Percentiles rank a stretch among this genome's conserved stretches.
phyloP scores from a whole-genome alignment of 64 coral and sea anemone genomes.

The Catalaphyllia jardinei region DNA sequence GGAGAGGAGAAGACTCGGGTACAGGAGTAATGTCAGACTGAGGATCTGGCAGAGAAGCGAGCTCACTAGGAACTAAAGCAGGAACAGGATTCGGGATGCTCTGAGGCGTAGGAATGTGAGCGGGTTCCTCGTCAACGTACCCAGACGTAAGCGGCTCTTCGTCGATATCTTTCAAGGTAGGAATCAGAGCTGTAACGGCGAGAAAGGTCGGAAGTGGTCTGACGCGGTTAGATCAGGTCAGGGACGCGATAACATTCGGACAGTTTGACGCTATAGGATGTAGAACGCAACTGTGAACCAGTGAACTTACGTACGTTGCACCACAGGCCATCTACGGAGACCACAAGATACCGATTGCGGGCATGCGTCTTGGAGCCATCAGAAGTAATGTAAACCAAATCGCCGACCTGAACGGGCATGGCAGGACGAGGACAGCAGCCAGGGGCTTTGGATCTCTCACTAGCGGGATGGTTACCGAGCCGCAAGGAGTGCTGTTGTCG shows the following conservation, averaged over 20 bases:
- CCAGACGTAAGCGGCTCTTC: not conserved
- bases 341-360: constrained; percentile 57
- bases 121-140: not conserved
- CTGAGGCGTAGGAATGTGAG: too few species aligned
- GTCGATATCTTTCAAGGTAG: not conserved
- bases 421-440: not conserved
- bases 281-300: not conserved
- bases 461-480: constrained; percentile 45
- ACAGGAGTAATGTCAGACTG: not conserved
- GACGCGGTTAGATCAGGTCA: too few species aligned
- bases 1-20: too few species aligned
- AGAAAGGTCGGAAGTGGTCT: not conserved
- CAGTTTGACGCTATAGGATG: constrained; percentile 24
- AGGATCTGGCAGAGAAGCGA: not conserved
- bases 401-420: constrained; percentile 32
- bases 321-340: constrained; percentile 21
- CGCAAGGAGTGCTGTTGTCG: constrained; percentile 33
- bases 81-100: not conserved
- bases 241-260: constrained; percentile 29
- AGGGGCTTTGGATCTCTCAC: constrained; percentile 60
- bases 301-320: constrained; percentile 53
- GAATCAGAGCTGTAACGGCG: not conserved
- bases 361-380: constrained; percentile 56
- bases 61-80: constrained; percentile 10
- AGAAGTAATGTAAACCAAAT: constrained; percentile 69